Conservation (phyloP, 2,113 vertebrate species). For the Sinocyclocheilus grahami region DNA sequence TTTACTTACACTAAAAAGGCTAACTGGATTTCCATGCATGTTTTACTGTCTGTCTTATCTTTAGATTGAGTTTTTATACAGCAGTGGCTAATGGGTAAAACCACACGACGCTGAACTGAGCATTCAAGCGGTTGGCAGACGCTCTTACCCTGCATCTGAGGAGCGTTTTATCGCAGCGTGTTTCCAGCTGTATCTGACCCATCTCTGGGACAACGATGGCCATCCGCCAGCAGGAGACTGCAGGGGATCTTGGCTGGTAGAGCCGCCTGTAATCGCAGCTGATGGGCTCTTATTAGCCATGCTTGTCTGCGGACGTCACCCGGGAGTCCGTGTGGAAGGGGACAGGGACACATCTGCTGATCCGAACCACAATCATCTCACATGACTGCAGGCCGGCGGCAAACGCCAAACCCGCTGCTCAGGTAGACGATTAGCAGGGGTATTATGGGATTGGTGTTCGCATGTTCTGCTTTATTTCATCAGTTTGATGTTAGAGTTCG, state of each 20-base stretch:
- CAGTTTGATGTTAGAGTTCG: background rate
- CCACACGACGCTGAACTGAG: background rate
- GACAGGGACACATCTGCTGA: constrained; percentile 8
- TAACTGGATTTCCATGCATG: too few relatives aligned
- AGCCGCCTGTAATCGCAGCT: constrained; percentile 22
- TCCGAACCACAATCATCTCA: background rate
- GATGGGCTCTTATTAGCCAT: constrained; percentile 29
- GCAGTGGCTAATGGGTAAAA: background rate
- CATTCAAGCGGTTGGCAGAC: background rate
- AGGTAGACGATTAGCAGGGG: background rate
- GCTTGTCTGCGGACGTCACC: constrained; percentile 33
- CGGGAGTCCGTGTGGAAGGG: constrained; percentile 21
- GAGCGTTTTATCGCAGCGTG: background rate
- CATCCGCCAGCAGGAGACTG: constrained; percentile 18
- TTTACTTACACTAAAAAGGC: too few relatives aligned
- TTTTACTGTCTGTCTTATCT: too few relatives aligned
- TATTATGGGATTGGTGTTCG: background rate
- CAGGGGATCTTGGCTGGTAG: constrained; percentile 24
- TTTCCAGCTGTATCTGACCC: background rate
- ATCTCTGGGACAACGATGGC: constrained; percentile 1
- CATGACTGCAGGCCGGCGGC: background rate
- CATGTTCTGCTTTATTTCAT: background rate
- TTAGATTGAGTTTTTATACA: background rate
- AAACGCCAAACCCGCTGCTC: background rate
- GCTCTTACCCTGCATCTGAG: background rate